Evolutionary conservation across 2,797 vertebrate species (phyloP), one percentile per base, ranked within the genome.

Genomic region (Pyrocephalus nanus): DNA sequence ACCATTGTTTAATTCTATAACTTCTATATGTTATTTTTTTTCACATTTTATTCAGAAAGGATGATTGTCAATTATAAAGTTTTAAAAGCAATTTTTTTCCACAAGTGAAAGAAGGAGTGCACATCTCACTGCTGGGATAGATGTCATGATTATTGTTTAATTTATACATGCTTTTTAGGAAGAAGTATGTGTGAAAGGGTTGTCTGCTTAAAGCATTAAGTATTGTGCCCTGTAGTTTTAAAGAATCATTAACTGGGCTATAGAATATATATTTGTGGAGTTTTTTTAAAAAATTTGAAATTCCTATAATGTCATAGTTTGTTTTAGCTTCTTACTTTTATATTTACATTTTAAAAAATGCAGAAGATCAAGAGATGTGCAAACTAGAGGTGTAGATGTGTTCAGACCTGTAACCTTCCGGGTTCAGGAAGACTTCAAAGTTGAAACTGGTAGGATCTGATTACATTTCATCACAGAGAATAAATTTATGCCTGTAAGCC

Each of bases 401-500:
- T 97, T 97, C 92, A 95, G 95, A 95, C 96, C 91, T 95, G 97
- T 95, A 97, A 96, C 85, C 76, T 95, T 95, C 91, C 94, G 97
- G 83, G 92, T 96, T 96, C 95, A 96, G 94, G 94, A 97, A 96
- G 92, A 96, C 96, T 98, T 98, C 96, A 97, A 97, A 98, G 96
- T 95, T 88, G 95, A 97, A 97, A 97, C 95, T 96, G 79, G 93
- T 91, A 30, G 93, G 97, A 96, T 98, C 94, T 77, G 87, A 92
- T 98, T 98, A 97, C 97, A 92, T 96, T 97, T 96, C 92, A 72
- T 93, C 62, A 66, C 93, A 97, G 94, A 97, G 93, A 91, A 95
- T 91, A 95, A 96, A 97, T 97, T 96, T 96, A 96, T 97, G 96
- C 96, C 96, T 92, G 64, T 47, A 88, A 95, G 90, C 92, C 9